Base-by-base conservation (phyloP, 2,888 invertebrate species). In the Rhopalosiphum nymphaeae region DNA sequence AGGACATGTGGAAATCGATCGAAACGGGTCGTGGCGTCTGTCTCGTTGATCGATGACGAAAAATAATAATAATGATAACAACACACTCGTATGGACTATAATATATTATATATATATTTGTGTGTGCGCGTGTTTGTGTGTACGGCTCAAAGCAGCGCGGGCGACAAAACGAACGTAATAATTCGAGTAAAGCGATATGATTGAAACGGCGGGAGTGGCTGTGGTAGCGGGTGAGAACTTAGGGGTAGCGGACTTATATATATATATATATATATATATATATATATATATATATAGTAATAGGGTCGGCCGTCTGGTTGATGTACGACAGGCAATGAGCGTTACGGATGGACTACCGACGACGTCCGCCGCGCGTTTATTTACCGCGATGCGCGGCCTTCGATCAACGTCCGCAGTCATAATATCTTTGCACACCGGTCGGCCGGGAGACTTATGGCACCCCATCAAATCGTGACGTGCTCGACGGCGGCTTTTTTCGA, bases 391-490 rank as follows among this genome's bases (percentile, higher is more conserved):
- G 94, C 86, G 84, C 86, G 91, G 91, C 94, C 86, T 91, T 94
- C 94, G 85, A 91, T 94, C 94, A 94, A 94, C 91, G 94, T 94
- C 94, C 91, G 94, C 94, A 91, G 94, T 94, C 94, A 91, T 91
- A 91, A 94, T 91, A 91, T 94, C 86, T 91, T 91, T 57, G 89
- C 94, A 53, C 86, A 86, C 90, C 91, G 61, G 86, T 86, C 94
- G 94, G 53, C 85, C 26, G 86, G 86, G 67, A 94, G 94, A 94
- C 94, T 94, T 94, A 94, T 94, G 86, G 94, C 85, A 86, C 42
- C 91, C 94, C 90, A 94, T 94, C 94, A 91, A 94, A 91, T 67
- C 85, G 94, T 49, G 93, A 93, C 93, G 57, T 67, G 67, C 92
- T 36, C 93, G 93, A 46, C 56, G 92, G 56, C 61, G 67, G 88